Percentiles rank a stretch among this genome's conserved stretches.
Conservation (phyloP, 2,113 vertebrate genomes). For the Carassius auratus region DNA sequence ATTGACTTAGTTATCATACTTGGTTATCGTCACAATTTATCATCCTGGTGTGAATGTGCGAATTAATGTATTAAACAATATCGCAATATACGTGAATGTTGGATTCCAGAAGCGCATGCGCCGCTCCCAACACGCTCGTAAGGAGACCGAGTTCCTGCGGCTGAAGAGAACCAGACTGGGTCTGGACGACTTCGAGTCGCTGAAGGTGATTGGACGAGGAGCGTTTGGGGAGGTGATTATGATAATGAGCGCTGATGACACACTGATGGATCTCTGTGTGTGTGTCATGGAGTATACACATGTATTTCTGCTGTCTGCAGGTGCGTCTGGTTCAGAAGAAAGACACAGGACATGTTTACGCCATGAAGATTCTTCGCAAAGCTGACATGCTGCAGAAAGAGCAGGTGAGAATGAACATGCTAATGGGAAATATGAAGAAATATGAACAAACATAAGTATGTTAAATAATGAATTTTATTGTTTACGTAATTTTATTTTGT, state of each 20-base stretch:
- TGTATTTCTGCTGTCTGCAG: conserved; percentile 63
- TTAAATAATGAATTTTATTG: no score
- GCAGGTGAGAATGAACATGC: conserved; percentile 68
- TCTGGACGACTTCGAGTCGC: conserved; percentile 60
- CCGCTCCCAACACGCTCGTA: conserved; percentile 59
- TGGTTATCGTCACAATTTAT: not conserved
- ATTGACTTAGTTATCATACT: not conserved
- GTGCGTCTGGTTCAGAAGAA: conserved; percentile 91
- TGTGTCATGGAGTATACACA: not conserved
- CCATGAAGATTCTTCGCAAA: conserved; percentile 90
- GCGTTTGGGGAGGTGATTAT: conserved; percentile 62
- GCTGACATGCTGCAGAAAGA: conserved; percentile 91
- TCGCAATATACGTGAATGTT: not conserved
- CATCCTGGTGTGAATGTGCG: not conserved
- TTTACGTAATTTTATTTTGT: not conserved
- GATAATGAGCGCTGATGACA: not conserved
- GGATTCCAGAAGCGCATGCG: conserved; percentile 53
- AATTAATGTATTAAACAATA: not conserved
- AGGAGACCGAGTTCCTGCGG: conserved; percentile 61
- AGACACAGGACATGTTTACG: conserved; percentile 88
- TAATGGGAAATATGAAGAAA: not conserved
- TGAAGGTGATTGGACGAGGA: conserved; percentile 63
- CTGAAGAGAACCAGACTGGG: conserved; percentile 61
- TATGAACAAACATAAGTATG: not conserved
- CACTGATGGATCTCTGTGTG: not conserved